These are phyloP conservation scores for Ictalurus punctatus DNA, from an alignment of 2,113 vertebrate genomes.

Conservation along the genomic window DNA sequence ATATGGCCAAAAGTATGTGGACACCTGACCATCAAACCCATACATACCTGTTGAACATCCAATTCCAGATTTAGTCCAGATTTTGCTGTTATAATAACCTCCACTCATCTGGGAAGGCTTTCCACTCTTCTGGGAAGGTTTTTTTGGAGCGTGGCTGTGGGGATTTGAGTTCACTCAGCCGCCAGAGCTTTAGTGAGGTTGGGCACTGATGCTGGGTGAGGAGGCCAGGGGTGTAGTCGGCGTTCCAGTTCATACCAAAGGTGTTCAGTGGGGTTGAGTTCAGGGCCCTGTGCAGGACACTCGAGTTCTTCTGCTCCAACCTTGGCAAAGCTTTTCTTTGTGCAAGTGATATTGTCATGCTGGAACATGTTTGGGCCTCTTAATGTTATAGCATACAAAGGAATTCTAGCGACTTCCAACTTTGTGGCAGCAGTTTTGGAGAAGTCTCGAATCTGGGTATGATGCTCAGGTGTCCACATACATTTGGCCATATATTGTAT, in stretches of 20 bases:
- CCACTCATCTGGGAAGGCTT: not conserved
- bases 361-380: not conserved
- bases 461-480: not conserved
- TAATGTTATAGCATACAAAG: not conserved
- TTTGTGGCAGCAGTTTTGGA: not conserved
- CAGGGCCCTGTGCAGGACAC: not conserved
- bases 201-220: not conserved
- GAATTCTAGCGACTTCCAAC: not conserved
- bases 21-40: not conserved
- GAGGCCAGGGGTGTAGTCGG: not conserved
- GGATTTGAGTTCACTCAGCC: not conserved
- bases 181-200: not conserved
- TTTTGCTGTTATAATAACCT: not conserved
- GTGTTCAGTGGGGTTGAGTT: not conserved
- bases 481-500: not conserved
- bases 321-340: not conserved
- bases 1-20: not conserved
- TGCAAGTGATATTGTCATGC: not conserved
- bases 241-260: not conserved
- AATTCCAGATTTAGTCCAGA: not conserved
- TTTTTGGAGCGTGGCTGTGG: not conserved
- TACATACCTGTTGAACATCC: not conserved
- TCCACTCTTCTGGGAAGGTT: not conserved
- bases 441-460: not conserved
- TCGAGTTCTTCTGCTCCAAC: not conserved